Evolutionary conservation across 2,888 invertebrate genomes (phyloP), one percentile per base, ranked within the genome.

Genomic region (Cryptops parisi): DNA sequence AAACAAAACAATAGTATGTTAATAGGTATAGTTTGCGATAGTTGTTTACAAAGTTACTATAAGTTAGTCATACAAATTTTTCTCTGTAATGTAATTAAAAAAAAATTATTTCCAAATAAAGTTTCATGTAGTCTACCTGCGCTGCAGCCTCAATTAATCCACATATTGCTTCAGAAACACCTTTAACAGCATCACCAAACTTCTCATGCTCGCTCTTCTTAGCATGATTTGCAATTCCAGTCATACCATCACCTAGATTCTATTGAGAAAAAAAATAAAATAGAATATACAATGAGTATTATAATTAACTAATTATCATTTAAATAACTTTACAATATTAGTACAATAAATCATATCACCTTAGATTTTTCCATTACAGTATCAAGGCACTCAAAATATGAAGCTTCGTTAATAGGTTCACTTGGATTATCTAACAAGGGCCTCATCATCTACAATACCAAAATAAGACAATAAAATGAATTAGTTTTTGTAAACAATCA

Each of bases 311-410:
- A 17, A 44, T 19, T 21, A n/a, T 21, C 2, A 44, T 33, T 33
- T 33, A 33, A 33, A 9, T 33, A 33, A 6, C 15, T 33, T 33
- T 9, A 33, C 15, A 33, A 33, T 33, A 33, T 39, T 53, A 22
- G 6, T 19, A 21, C 21, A 24, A 55, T 3, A 2, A 23, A 33
- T 45, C 1, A 53, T 3, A 22, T 49, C 50, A 63, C 62, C 67
- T 88, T 84, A 62, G 90, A 88, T 67, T 86, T 85, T 41, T 84
- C 84, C 59, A 91, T 88, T 2, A 93, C 88, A 19, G 78, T 76
- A 66, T 96, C 94, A 25, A 96, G 79, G 59, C 91, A 91, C 62
- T 93, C 93, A 70, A 86, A 94, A 74, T 96, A 97, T 0, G 86
- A 83, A 53, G 80, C 78, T 60, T 89, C 89, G 62, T 79, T 84